phyloP scores from a whole-genome alignment of 2,797 vertebrate species.

The Ptychadena robeensis region DNA sequence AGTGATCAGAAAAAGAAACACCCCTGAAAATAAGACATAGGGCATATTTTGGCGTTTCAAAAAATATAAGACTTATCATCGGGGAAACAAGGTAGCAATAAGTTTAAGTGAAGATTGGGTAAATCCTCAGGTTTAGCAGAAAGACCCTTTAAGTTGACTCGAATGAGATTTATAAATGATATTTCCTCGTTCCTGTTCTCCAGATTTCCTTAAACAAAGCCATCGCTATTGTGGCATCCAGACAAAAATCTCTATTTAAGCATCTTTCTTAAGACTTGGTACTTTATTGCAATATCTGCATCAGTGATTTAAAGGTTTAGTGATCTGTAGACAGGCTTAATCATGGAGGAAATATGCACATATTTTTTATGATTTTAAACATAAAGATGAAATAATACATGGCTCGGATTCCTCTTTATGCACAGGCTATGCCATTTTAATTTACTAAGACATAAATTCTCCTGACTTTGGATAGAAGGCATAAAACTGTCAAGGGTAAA shows the following conservation, averaged over 20 bases:
- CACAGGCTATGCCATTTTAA: slow-evolving; percentile 62
- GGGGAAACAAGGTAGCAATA: no score
- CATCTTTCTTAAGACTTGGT: slow-evolving; percentile 66
- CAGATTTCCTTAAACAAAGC: not conserved
- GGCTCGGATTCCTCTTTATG: slow-evolving; percentile 67
- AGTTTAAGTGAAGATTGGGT: no score
- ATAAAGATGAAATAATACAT: slow-evolving; percentile 64
- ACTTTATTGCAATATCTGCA: slow-evolving; percentile 63
- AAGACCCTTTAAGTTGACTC: not conserved
- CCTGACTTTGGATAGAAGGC: slow-evolving; percentile 64
- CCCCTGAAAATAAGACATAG: no score
- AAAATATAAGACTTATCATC: no score
- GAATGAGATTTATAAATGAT: not conserved
- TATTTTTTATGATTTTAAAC: slow-evolving; percentile 70
- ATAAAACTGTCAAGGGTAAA: slow-evolving; percentile 55
- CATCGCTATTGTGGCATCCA: slow-evolving; percentile 22
- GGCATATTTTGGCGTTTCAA: no score
- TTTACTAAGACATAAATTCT: slow-evolving; percentile 66
- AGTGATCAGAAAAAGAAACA: no score
- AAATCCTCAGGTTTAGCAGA: no score
- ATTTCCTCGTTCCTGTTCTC: not conserved
- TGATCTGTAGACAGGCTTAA: slow-evolving; percentile 68
- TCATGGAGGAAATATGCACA: slow-evolving; percentile 69
- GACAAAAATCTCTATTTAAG: slow-evolving; percentile 36
- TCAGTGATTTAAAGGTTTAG: slow-evolving; percentile 67